A percentile compares a stretch with the other conserved stretches of the same genome.
Conservation (phyloP, 2,113 vertebrate genomes). For the Rhinopomastus cyanomelas region DNA sequence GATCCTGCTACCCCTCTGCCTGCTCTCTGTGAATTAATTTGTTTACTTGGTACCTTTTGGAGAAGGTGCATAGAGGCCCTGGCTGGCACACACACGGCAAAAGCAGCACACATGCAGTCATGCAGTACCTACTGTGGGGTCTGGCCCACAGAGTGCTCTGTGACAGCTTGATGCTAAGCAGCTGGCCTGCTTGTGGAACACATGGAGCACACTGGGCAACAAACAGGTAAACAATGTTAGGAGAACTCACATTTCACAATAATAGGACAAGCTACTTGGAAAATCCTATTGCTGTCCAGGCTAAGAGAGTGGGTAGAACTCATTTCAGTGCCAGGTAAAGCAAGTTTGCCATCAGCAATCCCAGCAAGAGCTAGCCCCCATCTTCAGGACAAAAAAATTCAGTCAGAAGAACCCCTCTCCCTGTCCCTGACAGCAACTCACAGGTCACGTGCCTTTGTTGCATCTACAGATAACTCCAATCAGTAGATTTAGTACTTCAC, state of each 20-base stretch:
- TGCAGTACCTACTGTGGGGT: constrained; percentile 40
- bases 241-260: not conserved
- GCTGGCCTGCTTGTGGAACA: not conserved
- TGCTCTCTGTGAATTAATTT: constrained; percentile 38
- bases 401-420: not conserved
- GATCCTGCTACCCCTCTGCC: not conserved
- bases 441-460: not conserved
- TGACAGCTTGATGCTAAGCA: constrained; percentile 46
- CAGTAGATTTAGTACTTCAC: not conserved
- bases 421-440: not conserved
- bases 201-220: not conserved
- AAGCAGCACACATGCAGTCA: not conserved
- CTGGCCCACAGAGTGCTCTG: not conserved
- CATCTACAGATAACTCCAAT: not conserved
- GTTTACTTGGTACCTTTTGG: constrained; percentile 47
- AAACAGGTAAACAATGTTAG: not conserved
- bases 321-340: not conserved
- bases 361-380: not conserved
- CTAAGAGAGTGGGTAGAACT: not conserved
- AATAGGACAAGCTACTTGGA: not conserved
- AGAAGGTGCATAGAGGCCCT: not conserved
- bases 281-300: not conserved
- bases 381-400: not conserved
- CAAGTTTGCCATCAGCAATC: not conserved
- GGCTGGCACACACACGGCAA: constrained; percentile 12